Conservation (phyloP, 1,140 invertebrate genomes). For the Hirudo medicinalis region DNA sequence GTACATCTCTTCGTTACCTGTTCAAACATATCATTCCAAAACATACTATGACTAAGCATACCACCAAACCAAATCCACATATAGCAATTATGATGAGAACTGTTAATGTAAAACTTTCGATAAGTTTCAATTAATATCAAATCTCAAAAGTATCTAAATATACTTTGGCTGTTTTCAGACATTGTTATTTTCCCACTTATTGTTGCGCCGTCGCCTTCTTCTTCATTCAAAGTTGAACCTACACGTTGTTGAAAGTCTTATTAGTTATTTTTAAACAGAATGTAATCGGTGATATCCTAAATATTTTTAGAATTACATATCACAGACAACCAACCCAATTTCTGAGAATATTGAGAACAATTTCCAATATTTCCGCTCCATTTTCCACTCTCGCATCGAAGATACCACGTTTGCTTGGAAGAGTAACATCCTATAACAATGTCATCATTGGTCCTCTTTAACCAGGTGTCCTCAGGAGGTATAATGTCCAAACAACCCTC, state of each 20-base stretch:
- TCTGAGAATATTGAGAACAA: neutral
- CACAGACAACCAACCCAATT: no score
- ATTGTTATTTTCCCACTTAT: neutral
- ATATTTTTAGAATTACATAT: no score
- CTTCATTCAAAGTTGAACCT: neutral
- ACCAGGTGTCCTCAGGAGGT: constrained; percentile 12
- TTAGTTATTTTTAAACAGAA: neutral
- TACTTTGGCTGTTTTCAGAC: neutral
- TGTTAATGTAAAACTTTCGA: neutral
- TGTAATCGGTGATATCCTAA: neutral
- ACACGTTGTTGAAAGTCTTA: neutral
- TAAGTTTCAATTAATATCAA: no score
- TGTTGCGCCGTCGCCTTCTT: neutral
- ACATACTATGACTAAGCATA: constrained; percentile 1
- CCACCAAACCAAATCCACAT: neutral
- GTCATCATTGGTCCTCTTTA: neutral
- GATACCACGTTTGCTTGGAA: no score
- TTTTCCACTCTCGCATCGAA: no score
- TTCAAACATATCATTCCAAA: neutral
- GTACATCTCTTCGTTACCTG: neutral
- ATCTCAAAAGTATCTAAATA: neutral
- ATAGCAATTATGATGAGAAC: neutral
- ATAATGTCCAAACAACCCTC: constrained; percentile 6
- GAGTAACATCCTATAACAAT: constrained; percentile 1
- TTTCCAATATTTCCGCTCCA: constrained; percentile 11